Conservation (phyloP, 2,888 invertebrate genomes). For the Tiliacea citrago region DNA sequence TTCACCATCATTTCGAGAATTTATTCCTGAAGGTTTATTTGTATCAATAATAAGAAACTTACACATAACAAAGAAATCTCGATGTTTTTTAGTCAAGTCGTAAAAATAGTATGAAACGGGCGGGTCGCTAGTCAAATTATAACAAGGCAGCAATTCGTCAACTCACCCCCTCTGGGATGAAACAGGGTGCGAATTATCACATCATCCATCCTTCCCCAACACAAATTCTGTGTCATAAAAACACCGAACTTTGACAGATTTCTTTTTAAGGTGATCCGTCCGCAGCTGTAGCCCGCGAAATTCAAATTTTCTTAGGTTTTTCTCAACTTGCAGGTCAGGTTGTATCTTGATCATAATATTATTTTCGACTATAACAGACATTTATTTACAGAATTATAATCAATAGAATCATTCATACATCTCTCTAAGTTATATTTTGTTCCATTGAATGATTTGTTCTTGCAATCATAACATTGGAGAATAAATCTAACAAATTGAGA, state of each 20-base stretch:
- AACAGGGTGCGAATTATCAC: constrained; percentile 11
- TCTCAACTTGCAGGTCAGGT: too few relatives aligned
- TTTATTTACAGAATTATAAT: too few relatives aligned
- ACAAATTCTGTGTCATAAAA: constrained; percentile 27
- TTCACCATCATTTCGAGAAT: not conserved
- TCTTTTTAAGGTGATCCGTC: not conserved
- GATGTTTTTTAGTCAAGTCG: not conserved
- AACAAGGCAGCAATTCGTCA: constrained; percentile 11
- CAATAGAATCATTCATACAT: too few relatives aligned
- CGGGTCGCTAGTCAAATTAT: not conserved
- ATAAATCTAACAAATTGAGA: too few relatives aligned
- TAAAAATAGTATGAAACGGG: not conserved
- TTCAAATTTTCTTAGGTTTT: too few relatives aligned
- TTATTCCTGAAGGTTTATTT: not conserved
- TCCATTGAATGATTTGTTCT: too few relatives aligned
- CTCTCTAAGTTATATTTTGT: too few relatives aligned
- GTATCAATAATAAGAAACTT: not conserved
- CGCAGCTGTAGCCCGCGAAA: too few relatives aligned
- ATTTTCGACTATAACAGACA: too few relatives aligned
- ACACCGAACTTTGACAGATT: not conserved
- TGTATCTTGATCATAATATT: too few relatives aligned
- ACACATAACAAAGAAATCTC: not conserved
- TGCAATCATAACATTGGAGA: too few relatives aligned
- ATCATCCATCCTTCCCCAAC: not conserved
- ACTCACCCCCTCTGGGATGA: not conserved